Evolutionary conservation across 2,797 vertebrate genomes (phyloP), one percentile per base, ranked within the genome.

Genomic region (Argyrosomus regius): DNA sequence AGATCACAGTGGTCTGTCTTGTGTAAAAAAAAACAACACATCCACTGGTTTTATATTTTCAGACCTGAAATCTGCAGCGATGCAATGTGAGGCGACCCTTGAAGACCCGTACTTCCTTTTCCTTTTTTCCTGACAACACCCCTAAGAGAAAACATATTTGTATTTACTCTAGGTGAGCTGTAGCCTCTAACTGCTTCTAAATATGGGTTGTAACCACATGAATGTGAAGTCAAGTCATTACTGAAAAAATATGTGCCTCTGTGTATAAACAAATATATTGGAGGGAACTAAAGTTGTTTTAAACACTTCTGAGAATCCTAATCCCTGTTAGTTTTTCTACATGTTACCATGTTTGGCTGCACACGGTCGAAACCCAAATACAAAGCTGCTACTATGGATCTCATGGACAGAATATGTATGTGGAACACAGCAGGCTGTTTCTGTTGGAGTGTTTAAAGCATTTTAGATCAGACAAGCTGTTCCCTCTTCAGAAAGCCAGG

Each of bases 401-500:
- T 2, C 49, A 72, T 72, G 70, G 75, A 58, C 59, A 79, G 78
- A 77, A 69, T 67, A 43, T 72, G 72, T 79, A 77, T 16, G 45
- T 76, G 72, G 58, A 81, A 56, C 78, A 61, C 65, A 67, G 80
- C 82, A 69, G 68, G 70, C 76, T 69, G 54, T 63, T 77, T 81
- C 78, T 88, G 71, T 75, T 70, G 31, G 64, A 81, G 61, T 80
- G 82, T 80, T 86, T 73, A 88, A 87, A 86, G 76, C 75, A 77
- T 86, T 92, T 90, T 77, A 88, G 73, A 91, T 92, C 89, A 88
- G 79, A 80, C 90, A 88, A 90, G 87, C 86, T 88, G 88, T 90
- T 91, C 85, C 78, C 64, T 81, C 66, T 78, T 86, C 72, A 86
- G 63, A 89, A 75, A 90, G 71, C 48, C 86, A 84, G 62, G 87